Percentiles rank a stretch among this genome's conserved stretches.
phyloP scores from a whole-genome alignment of 1,140 invertebrate species.

The Drosophila gunungcola region DNA sequence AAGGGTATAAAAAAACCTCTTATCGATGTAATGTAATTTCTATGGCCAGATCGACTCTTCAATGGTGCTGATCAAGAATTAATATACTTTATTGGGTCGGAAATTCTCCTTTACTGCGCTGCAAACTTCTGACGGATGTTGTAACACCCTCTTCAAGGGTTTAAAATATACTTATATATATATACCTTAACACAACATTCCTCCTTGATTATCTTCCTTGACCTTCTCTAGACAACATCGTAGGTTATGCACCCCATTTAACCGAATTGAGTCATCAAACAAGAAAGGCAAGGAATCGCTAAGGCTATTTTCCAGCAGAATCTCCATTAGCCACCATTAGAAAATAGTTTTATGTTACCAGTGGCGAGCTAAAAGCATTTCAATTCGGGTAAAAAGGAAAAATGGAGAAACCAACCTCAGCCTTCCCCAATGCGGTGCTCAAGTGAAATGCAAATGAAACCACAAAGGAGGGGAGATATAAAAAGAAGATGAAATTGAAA shows the following conservation, averaged over 20 bases:
- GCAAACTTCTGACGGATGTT: no score
- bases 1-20: no score
- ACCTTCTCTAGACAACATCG: background rate
- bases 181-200: background rate
- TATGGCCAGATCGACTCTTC: no score
- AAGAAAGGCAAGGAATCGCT: conserved; percentile 4
- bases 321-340: conserved; percentile 68
- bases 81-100: no score
- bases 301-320: conserved; percentile 2
- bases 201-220: background rate
- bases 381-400: background rate
- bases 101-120: no score
- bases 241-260: conserved; percentile 2
- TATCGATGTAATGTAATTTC: no score
- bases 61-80: no score
- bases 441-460: conserved; percentile 63
- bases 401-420: conserved; percentile 11
- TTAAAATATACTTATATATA: background rate
- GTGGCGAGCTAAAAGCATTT: conserved; percentile 47
- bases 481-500: conserved; percentile 28
- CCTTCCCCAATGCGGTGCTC: conserved; percentile 47
- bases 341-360: conserved; percentile 64
- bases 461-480: conserved; percentile 27
- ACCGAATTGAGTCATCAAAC: conserved; percentile 16
- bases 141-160: no score